A percentile compares a stretch with the other conserved stretches of the same genome.
These are phyloP conservation scores for Leucophenga varia DNA, from an alignment of 1,140 invertebrate species.

Conservation along the genomic window DNA sequence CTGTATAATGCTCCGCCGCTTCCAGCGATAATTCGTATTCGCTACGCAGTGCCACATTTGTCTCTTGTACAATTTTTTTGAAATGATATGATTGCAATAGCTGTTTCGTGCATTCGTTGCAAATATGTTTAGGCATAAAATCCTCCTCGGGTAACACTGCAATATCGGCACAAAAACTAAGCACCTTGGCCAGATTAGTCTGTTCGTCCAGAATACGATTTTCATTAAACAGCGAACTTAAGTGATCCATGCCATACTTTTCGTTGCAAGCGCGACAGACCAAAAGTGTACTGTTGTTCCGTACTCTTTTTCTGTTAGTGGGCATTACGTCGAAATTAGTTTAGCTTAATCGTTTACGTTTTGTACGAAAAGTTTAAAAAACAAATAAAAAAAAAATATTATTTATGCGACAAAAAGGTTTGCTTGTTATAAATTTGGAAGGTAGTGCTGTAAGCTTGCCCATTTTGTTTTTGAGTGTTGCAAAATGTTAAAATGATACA, in stretches of 20 bases:
- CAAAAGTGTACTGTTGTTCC: no score
- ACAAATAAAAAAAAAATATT: no score
- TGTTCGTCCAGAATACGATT: slow-evolving; percentile 19
- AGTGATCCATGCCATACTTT: slow-evolving; percentile 16
- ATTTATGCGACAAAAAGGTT: no score
- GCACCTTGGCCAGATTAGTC: slow-evolving; percentile 24
- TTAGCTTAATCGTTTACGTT: no score
- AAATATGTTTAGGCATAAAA: slow-evolving; percentile 30
- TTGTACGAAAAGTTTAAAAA: no score
- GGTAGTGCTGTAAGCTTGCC: no score
- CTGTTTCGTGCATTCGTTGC: slow-evolving; percentile 11
- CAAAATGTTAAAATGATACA: no score
- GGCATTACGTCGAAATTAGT: no score
- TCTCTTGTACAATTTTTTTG: slow-evolving; percentile 16
- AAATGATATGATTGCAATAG: slow-evolving; percentile 17
- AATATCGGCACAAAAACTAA: slow-evolving; percentile 29
- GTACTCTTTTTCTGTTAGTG: no score
- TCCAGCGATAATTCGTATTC: no score
- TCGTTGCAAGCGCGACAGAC: slow-evolving; percentile 31
- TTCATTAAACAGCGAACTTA: slow-evolving; percentile 15
- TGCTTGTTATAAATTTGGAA: no score
- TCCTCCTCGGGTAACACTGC: slow-evolving; percentile 23
- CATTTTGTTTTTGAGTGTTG: no score
- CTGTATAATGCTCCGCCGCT: slow-evolving; percentile 7
- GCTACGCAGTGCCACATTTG: not conserved